Base-by-base conservation (phyloP, 2,113 vertebrate genomes). In the Nipponia nippon region DNA sequence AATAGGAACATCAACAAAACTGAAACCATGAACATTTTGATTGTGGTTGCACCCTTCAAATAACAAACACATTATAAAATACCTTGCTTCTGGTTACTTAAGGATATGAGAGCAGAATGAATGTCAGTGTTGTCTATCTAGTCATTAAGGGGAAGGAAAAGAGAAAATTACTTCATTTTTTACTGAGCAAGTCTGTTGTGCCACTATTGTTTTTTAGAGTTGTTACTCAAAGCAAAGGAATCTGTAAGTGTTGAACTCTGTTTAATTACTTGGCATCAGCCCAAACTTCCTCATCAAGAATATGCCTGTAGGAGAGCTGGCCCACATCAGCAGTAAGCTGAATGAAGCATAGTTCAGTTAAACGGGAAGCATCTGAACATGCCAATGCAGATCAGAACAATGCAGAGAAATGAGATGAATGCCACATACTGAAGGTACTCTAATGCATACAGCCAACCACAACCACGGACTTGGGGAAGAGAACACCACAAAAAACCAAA, bases 141-240 rank as follows among this genome's bases (percentile, higher is more conserved):
- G 42, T 61, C 70, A 52, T 36, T 11, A 32, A 40, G 32, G 62
- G 16, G 56, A 81, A 80, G 58, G n/a, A 77, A 69, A 65, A 65
- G n/a, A 73, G 49, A 80, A 85, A 94, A 84, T 70, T 0, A 92
- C 67, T 93, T 87, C 87, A 83, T 38, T 83, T 73, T 49, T 77
- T 16, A 85, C 84, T 29, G 12, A 93, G 55, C 9, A 56, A 89
- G 19, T 40, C 50, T 91, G 46, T 79, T 94, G 84, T 69, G 65
- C 73, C 95, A 91, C 52, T 49, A n/a, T 78, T 90, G 90, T 76
- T 92, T 89, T 75, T 76, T 6, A 49, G 70, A 27, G 36, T 2
- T 53, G 69, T 97, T 97, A 95, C 82, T 96, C 93, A 95, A 83
- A 79, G 83, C 92, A 95, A 83, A 96, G 71, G 91, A 89, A 95